Conservation (phyloP, 2,797 vertebrate genomes). For the Smutsia gigantea region DNA sequence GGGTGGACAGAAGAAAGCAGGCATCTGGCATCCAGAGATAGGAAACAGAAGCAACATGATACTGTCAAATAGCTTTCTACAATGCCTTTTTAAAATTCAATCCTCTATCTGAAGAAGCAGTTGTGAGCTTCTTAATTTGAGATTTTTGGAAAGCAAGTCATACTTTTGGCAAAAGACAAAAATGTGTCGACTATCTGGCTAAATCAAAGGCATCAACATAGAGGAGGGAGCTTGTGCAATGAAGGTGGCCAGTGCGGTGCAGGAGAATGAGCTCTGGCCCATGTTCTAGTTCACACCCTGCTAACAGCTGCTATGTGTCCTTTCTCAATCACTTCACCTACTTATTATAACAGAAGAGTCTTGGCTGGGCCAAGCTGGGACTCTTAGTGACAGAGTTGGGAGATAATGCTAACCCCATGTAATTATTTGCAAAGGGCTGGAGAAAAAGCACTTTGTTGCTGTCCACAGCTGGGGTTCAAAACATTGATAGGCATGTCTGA, state of each 20-base stretch:
- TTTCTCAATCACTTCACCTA: not conserved
- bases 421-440: not conserved
- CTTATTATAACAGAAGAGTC: not conserved
- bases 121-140: slow-evolving; percentile 68
- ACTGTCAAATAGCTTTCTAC: slow-evolving; percentile 61
- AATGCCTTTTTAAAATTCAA: slow-evolving; percentile 54
- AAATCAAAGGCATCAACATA: slow-evolving; percentile 36
- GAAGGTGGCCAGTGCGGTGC: too few relatives aligned
- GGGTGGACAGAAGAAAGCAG: not conserved
- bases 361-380: not conserved
- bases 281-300: not conserved
- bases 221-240: not conserved
- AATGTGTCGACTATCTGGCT: slow-evolving; percentile 51
- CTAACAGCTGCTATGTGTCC: not conserved
- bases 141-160: slow-evolving; percentile 64
- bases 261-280: not conserved
- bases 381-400: slow-evolving; percentile 37
- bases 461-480: not conserved
- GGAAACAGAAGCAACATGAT: slow-evolving; percentile 47
- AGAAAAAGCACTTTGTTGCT: not conserved
- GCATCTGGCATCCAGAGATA: slow-evolving; percentile 67
- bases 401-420: not conserved
- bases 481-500: not conserved
- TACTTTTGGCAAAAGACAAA: slow-evolving; percentile 55
- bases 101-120: slow-evolving; percentile 70